Evolutionary conservation across 1,140 invertebrate genomes (phyloP).

Genomic region (Kradibia gibbosae): DNA sequence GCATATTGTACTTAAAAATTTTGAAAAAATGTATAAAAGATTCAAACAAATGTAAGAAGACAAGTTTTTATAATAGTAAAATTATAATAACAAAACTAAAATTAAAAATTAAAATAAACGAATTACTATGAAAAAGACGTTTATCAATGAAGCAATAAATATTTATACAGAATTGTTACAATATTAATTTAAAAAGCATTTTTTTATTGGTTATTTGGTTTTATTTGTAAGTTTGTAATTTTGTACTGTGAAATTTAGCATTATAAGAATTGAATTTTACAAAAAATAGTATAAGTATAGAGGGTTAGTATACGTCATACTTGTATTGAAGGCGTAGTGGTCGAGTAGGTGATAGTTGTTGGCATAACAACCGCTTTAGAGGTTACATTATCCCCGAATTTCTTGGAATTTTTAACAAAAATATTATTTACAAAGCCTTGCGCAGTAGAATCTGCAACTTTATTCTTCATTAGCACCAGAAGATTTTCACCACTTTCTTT

Average conservation of each 20-base stretch:
- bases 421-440: slow-evolving; percentile 28
- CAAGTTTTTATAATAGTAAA: too few species aligned
- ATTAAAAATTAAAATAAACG: too few species aligned
- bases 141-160: too few species aligned
- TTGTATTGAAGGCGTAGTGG: slow-evolving; percentile 14
- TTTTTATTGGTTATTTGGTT: too few species aligned
- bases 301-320: slow-evolving; percentile 4
- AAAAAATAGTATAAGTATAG: slow-evolving; percentile 2
- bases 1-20: neutral
- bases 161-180: too few species aligned
- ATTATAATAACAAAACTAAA: too few species aligned
- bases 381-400: slow-evolving; percentile 53
- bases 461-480: neutral
- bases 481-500: neutral
- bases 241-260: too few species aligned
- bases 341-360: slow-evolving; percentile 44
- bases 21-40: neutral
- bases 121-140: too few species aligned
- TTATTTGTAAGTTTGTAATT: too few species aligned
- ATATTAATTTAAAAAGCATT: too few species aligned
- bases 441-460: neutral
- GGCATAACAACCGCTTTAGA: slow-evolving; percentile 37
- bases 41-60: too few species aligned
- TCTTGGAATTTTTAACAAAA: slow-evolving; percentile 32
- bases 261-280: too few species aligned